phyloP scores from a whole-genome alignment of 2,113 vertebrate species.

The Terrapene triunguis region DNA sequence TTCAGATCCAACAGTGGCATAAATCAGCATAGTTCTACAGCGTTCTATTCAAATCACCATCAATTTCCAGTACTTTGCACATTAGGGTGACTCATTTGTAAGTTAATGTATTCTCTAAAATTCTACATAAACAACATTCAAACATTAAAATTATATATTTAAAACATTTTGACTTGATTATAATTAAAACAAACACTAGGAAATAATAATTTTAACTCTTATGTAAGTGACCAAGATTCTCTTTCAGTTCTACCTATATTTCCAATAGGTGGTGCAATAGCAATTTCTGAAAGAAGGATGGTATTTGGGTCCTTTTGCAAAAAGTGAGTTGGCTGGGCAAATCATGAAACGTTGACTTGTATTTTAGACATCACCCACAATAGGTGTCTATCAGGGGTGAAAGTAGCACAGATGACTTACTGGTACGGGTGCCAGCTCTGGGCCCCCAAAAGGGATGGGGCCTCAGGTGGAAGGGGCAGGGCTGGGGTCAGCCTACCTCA shows the following conservation, averaged over 20 bases:
- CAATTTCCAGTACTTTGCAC: background rate
- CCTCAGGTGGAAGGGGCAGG: too few species aligned
- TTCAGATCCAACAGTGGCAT: background rate
- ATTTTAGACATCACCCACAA: background rate
- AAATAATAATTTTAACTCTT: background rate
- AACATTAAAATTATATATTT: background rate
- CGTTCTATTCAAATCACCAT: background rate
- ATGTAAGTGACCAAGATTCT: background rate
- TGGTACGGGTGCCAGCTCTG: too few species aligned
- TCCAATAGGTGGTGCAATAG: slow-evolving; percentile 52
- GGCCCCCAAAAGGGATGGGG: too few species aligned
- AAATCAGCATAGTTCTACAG: background rate
- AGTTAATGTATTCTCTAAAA: background rate
- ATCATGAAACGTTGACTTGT: slow-evolving; percentile 5
- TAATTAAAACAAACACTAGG: background rate
- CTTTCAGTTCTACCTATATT: background rate
- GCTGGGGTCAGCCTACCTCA: too few species aligned
- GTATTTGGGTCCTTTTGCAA: background rate
- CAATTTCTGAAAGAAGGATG: background rate
- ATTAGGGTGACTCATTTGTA: background rate
- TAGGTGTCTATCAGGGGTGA: background rate
- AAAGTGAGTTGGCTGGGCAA: background rate
- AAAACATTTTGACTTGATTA: background rate
- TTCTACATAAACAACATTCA: background rate
- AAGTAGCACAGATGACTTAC: too few species aligned